These are phyloP conservation scores for Epistrophe eligans DNA, from an alignment of 2,888 invertebrate species.

Conservation along the genomic window DNA sequence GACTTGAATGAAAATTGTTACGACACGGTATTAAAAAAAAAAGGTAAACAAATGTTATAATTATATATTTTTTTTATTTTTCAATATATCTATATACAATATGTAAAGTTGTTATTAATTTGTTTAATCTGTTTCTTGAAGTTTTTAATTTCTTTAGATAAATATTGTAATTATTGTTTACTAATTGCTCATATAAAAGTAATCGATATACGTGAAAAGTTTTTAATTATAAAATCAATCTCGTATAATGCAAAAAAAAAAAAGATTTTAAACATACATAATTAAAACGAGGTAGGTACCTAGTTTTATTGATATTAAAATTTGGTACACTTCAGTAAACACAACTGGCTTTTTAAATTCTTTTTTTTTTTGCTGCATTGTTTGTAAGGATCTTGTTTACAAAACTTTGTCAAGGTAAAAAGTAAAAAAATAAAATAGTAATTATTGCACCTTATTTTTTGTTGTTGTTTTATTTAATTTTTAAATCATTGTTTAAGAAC, in stretches of 20 bases:
- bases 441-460: neutral
- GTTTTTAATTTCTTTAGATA: constrained; percentile 11
- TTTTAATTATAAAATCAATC: neutral
- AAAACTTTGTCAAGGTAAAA: neutral
- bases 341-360: constrained; percentile 1
- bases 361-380: neutral
- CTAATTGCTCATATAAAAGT: constrained; percentile 12
- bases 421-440: neutral
- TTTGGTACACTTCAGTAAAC: neutral
- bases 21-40: constrained; percentile 12
- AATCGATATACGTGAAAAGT: neutral
- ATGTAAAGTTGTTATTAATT: constrained; percentile 24
- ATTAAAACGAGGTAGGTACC: neutral
- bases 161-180: constrained; percentile 20
- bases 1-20: constrained; percentile 39
- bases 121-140: constrained; percentile 4
- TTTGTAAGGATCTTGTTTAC: neutral
- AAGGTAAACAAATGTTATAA: neutral
- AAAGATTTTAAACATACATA: neutral
- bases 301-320: neutral
- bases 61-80: neutral
- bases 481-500: neutral
- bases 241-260: neutral
- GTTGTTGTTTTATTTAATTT: neutral
- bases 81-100: constrained; percentile 11